Percentiles rank a stretch among this genome's conserved stretches.
Evolutionary conservation across 2,113 vertebrate species (phyloP).

Genomic region (Psephotus haematonotus): DNA sequence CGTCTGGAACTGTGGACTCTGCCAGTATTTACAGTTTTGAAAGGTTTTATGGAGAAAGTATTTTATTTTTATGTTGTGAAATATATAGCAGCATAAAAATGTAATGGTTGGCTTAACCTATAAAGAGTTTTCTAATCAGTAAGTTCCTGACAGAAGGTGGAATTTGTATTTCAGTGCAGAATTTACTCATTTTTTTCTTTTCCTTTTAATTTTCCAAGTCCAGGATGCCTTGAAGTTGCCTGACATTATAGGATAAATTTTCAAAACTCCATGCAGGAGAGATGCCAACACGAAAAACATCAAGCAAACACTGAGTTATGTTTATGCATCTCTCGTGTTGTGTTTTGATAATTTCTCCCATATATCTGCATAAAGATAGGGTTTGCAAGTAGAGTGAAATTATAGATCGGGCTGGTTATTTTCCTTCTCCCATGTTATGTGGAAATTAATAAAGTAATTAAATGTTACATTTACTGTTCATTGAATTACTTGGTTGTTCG

Average conservation of each 20-base stretch:
- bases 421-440: constrained; percentile 39
- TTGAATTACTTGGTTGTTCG: constrained; percentile 63
- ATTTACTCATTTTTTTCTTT: constrained; percentile 61
- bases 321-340: constrained; percentile 14
- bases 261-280: constrained; percentile 50
- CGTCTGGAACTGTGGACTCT: constrained; percentile 9
- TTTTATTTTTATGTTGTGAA: constrained; percentile 73
- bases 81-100: constrained; percentile 75
- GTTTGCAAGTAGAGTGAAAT: constrained; percentile 35
- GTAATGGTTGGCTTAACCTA: constrained; percentile 75
- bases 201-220: constrained; percentile 71
- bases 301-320: constrained; percentile 38
- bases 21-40: constrained; percentile 56
- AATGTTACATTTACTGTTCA: constrained; percentile 66
- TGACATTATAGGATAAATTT: constrained; percentile 61
- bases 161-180: constrained; percentile 66
- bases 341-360: constrained; percentile 57
- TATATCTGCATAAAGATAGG: constrained; percentile 50
- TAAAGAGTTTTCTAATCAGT: constrained; percentile 78
- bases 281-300: constrained; percentile 20
- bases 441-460: constrained; percentile 73
- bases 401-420: constrained; percentile 35
- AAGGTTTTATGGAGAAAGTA: constrained; percentile 69
- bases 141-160: constrained; percentile 73
- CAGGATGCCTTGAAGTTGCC: constrained; percentile 61